A percentile compares a stretch with the other conserved stretches of the same genome.
Evolutionary conservation across 2,888 invertebrate genomes (phyloP).

Genomic region (Stenoptilia bipunctidactyla): DNA sequence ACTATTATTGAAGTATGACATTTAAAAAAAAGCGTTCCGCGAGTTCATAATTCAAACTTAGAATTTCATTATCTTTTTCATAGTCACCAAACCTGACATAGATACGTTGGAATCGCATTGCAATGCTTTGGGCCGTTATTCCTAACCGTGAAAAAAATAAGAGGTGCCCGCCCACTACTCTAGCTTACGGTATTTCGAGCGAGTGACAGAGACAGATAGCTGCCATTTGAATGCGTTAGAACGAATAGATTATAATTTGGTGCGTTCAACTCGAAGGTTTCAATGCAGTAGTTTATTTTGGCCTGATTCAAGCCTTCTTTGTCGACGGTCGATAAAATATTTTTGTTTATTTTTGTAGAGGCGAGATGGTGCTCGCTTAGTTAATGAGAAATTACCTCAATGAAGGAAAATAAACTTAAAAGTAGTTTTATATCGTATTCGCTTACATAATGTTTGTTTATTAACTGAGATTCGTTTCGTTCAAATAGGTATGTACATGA

Average conservation of each 20-base stretch:
- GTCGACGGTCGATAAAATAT: conserved; percentile 17
- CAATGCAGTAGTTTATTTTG: conserved; percentile 25
- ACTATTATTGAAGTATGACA: too few species aligned
- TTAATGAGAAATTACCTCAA: not conserved
- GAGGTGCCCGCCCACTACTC: conserved; percentile 46
- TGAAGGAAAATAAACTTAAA: too few species aligned
- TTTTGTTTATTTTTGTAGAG: conserved; percentile 1
- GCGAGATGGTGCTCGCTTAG: not conserved
- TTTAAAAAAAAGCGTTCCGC: too few species aligned
- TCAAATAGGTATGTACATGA: too few species aligned
- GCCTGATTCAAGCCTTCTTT: conserved; percentile 52
- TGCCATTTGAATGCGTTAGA: conserved; percentile 23
- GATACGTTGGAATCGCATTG: conserved; percentile 22
- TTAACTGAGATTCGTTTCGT: too few species aligned
- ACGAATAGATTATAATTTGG: conserved; percentile 31
- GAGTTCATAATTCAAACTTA: too few species aligned
- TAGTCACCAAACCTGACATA: conserved; percentile 10
- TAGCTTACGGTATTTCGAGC: conserved; percentile 64
- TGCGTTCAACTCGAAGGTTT: conserved; percentile 21
- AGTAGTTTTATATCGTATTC: too few species aligned
- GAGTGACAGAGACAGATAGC: conserved; percentile 36
- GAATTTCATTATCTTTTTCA: too few species aligned
- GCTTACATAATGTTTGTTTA: too few species aligned
- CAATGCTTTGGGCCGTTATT: conserved; percentile 48
- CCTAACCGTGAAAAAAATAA: conserved; percentile 60